A percentile compares a stretch with the other conserved stretches of the same genome.
Evolutionary conservation across 2,113 vertebrate species (phyloP).

Genomic region (Microcebus tavaratra): DNA sequence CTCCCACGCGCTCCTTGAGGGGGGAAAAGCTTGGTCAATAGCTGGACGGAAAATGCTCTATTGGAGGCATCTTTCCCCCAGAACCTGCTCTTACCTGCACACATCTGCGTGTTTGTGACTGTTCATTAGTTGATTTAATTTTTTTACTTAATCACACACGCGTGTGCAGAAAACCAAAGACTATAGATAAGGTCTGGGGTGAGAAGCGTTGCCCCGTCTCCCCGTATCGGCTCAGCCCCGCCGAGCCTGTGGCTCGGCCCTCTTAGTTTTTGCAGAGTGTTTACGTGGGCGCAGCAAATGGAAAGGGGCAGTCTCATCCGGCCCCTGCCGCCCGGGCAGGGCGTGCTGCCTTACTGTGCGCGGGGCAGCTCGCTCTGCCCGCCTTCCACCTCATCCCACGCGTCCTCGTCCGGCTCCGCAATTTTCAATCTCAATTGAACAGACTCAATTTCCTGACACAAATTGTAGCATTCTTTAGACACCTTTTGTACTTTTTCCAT

Average conservation of each 20-base stretch:
- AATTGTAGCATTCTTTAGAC: neutral
- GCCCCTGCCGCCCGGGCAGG: too few relatives aligned
- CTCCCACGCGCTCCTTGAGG: accelerated
- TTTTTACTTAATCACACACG: neutral
- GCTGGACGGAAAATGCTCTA: neutral
- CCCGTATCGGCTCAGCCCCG: neutral
- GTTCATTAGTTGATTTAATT: neutral
- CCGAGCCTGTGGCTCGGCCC: too few relatives aligned
- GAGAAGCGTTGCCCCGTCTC: neutral
- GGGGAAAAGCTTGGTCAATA: neutral
- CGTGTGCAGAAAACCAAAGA: neutral
- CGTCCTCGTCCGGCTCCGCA: too few relatives aligned
- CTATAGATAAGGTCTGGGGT: neutral
- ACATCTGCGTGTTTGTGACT: neutral
- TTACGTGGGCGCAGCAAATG: neutral
- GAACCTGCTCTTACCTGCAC: neutral
- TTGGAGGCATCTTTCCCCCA: neutral
- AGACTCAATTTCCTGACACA: too few relatives aligned
- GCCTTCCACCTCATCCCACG: too few relatives aligned
- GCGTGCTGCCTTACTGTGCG: too few relatives aligned
- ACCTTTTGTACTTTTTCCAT: neutral
- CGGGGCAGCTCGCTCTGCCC: too few relatives aligned
- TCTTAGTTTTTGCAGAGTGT: neutral
- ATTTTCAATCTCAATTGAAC: too few relatives aligned
- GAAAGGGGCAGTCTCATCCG: too few relatives aligned